These are phyloP conservation scores for Synergus laeviventris DNA, from an alignment of 2,888 invertebrate species.

Conservation along the genomic window DNA sequence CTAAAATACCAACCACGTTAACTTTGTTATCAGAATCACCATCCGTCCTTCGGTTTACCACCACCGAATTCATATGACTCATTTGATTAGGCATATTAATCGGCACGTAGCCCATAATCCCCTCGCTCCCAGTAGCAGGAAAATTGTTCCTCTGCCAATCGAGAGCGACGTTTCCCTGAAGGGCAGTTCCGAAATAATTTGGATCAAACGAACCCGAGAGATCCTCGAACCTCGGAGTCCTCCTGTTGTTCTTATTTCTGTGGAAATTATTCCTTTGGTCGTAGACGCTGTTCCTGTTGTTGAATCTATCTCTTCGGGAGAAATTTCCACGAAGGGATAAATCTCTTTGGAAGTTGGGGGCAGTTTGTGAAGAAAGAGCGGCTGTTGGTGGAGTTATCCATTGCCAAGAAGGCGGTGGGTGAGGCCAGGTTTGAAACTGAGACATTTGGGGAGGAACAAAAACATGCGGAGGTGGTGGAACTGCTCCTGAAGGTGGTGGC, in stretches of 20 bases:
- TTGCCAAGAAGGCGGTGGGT: constrained; percentile 67
- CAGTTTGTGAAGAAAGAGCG: constrained; percentile 62
- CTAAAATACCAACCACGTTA: constrained; percentile 56
- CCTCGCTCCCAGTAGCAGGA: constrained; percentile 58
- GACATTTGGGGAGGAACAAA: constrained; percentile 70
- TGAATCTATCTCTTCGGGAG: constrained; percentile 68
- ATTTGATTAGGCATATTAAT: constrained; percentile 65
- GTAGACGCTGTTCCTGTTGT: constrained; percentile 66
- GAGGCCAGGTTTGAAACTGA: constrained; percentile 69
- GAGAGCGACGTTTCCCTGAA: constrained; percentile 62
- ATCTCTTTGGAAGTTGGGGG: constrained; percentile 67
- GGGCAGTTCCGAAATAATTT: constrained; percentile 67
- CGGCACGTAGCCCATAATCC: constrained; percentile 65
- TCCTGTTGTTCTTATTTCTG: constrained; percentile 65
- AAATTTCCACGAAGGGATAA: constrained; percentile 67
- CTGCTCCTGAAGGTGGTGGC: constrained; percentile 71
- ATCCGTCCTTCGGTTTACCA: constrained; percentile 21
- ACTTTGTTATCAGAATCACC: constrained; percentile 12
- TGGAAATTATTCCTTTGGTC: constrained; percentile 70
- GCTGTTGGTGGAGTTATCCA: constrained; percentile 68
- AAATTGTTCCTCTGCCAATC: constrained; percentile 70
- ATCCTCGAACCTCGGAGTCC: constrained; percentile 65
- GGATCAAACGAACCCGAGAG: constrained; percentile 64
- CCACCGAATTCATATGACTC: constrained; percentile 56
- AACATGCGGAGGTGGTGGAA: constrained; percentile 66